Base-by-base conservation (phyloP, 2,797 vertebrate species). In the Pipistrellus kuhlii region DNA sequence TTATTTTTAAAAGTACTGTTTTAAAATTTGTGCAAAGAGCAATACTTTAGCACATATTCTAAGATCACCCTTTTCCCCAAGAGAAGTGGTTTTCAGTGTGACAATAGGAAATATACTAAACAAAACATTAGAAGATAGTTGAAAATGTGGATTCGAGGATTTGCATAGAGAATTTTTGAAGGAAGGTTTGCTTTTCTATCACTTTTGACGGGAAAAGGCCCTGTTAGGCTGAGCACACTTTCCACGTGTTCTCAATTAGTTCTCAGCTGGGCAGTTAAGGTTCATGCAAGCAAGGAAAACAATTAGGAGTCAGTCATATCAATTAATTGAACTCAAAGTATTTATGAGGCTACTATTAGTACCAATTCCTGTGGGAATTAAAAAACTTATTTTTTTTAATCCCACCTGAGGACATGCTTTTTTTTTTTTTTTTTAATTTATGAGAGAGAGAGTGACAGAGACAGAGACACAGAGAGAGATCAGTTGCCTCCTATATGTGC, bases 11-110 rank as follows among this genome's bases (percentile, higher is more conserved):
- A n/a, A n/a, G 59, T 30, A 62, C 25, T 32, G 87, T 77, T 90
- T 59, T 8, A 32, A 6, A 88, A 30, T 53, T 53, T 94, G 62
- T 88, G 64, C 3, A 85, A 96, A 92, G 83, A 66, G 25, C 87
- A 76, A 92, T 86, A 51, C 38, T 83, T 71, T 38, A 72, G 20
- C 6, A 27, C 12, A 13, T 18, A 91, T 44, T 44, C n/a, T 69
- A 88, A 76, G 62, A 78, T 82, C 44, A 51, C 38, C 71, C 92
- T 84, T 85, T 69, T 25, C 83, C 73, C 53, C 75, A 23, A 85
- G 75, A 38, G 64, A 66, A 27, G 23, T 75, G 41, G 20, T 85
- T 94, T 91, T 66, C 59, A 68, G 0, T 48, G n/a, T 35, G 44
- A 87, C 32, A 53, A 20, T 0, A 10, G 59, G 62, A 83, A 81